Conservation (phyloP, 2,888 invertebrate genomes). For the Galeopsomyia nigrocyanea region DNA sequence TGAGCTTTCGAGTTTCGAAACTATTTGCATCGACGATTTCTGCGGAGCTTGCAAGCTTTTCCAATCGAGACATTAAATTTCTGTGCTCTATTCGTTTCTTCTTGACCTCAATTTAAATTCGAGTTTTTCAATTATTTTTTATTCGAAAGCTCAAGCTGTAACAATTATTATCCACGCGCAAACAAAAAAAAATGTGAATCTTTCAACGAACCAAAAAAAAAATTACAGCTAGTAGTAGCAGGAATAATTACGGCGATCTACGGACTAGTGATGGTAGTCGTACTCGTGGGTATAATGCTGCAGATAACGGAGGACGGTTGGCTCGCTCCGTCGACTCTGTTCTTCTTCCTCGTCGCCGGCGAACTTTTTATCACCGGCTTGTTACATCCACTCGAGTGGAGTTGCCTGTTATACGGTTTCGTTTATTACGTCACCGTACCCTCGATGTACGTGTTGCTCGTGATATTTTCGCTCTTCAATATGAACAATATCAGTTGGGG, state of each 20-base stretch:
- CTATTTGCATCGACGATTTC: too few species aligned
- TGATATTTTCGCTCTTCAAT: conserved; percentile 93
- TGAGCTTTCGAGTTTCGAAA: too few species aligned
- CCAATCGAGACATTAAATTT: too few species aligned
- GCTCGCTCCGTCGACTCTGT: conserved; percentile 86
- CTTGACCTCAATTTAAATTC: too few species aligned
- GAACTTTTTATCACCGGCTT: conserved; percentile 73
- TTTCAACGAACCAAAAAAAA: too few species aligned
- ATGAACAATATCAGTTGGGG: conserved; percentile 96
- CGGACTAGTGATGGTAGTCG: conserved; percentile 89
- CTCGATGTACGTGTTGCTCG: conserved; percentile 93
- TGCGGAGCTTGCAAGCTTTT: too few species aligned
- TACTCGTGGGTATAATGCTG: conserved; percentile 83
- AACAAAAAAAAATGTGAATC: too few species aligned
- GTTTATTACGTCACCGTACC: conserved; percentile 94
- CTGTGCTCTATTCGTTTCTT: too few species aligned
- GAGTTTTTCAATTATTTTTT: too few species aligned
- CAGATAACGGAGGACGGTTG: conserved; percentile 86
- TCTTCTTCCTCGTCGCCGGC: conserved; percentile 80
- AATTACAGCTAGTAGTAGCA: conserved; percentile 77
- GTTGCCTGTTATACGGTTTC: conserved; percentile 80
- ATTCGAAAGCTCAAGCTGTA: too few species aligned
- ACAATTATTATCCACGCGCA: too few species aligned
- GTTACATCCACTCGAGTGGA: conserved; percentile 85
- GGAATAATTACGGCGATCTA: conserved; percentile 83